A percentile compares a stretch with the other conserved stretches of the same genome.
Evolutionary conservation across 2,113 vertebrate genomes (phyloP).

Genomic region (Eonycteris spelaea): DNA sequence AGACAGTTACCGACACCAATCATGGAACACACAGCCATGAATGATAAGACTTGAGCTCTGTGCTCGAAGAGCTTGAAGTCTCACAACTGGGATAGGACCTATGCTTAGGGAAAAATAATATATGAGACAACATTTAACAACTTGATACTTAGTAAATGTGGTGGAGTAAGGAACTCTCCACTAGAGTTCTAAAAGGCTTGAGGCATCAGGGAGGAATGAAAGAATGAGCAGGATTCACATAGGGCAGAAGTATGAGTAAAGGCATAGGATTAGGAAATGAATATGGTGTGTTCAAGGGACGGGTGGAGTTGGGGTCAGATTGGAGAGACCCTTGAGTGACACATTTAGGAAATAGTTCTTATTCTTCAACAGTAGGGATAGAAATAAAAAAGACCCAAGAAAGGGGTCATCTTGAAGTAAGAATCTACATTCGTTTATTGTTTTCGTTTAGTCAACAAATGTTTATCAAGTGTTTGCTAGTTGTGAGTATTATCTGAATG

Average conservation of each 20-base stretch:
- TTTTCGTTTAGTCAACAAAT: conserved; percentile 13
- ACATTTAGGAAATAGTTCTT: background rate
- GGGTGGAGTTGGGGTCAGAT: background rate
- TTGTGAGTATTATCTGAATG: background rate
- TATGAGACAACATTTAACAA: background rate
- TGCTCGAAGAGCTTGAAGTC: background rate
- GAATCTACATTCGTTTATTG: background rate
- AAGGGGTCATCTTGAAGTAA: background rate
- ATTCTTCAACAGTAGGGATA: background rate
- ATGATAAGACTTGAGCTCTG: background rate
- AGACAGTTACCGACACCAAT: background rate
- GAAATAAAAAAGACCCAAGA: background rate
- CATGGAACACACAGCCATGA: background rate
- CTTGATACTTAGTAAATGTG: conserved; percentile 13
- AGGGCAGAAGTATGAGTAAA: background rate
- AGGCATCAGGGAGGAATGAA: background rate
- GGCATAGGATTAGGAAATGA: background rate
- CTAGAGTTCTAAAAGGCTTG: background rate
- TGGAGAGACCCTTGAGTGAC: background rate
- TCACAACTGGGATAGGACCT: background rate
- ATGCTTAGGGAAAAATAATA: background rate
- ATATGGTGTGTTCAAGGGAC: background rate
- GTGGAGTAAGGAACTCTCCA: background rate
- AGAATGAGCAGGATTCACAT: background rate
- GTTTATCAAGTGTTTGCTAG: background rate